Base-by-base conservation (phyloP, 1,140 invertebrate genomes). In the Cataglyphis hispanica region DNA sequence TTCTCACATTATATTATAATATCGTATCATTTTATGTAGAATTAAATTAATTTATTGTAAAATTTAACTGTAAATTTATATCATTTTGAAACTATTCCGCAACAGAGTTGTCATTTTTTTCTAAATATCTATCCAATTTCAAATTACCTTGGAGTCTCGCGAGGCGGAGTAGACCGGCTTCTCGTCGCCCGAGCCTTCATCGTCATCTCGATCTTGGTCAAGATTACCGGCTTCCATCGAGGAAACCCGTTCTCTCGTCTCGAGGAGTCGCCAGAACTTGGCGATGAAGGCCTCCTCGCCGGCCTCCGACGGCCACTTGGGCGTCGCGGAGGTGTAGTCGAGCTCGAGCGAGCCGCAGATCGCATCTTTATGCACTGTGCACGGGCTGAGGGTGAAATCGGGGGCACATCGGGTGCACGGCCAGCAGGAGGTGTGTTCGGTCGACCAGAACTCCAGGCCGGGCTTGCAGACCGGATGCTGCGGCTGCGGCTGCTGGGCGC, bases 381-480 rank as follows among this genome's bases (percentile, higher is more conserved):
- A 97, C 50, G 96, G 96, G 76, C 95, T 95, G 31, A 96, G 87
- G 7, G 97, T 96, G n/a, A 96, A 96, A 19, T 93, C 92, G 3
- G 95, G 94, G 86, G 96, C 95, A 93, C 97, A 97, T 89, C 94
- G 94, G 10, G 96, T 96, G 94, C 97, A 97, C 53, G 96, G 95
- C 83, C 95, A 92, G 93, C 97, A 97, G 77, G 89, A 90, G 87
- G 95, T 95, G 53, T 92, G 94, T 76, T 96, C 94, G 25, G 95
- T 93, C 87, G 96, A 95, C 95, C 96, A 96, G 94, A 95, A 96
- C 90, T 95, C 96, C 50, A 91, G 86, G 2, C 96, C 95, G 25
- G 95, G 95, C 76, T 94, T 93, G 91, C 96, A 96, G 19, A 95
- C 70, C 25, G 92, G 90, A 66, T 93, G 76, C 43, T 64, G 75